These are phyloP conservation scores for Kobus ellipsiprymnus DNA, from an alignment of 2,113 vertebrate genomes.

Conservation along the genomic window DNA sequence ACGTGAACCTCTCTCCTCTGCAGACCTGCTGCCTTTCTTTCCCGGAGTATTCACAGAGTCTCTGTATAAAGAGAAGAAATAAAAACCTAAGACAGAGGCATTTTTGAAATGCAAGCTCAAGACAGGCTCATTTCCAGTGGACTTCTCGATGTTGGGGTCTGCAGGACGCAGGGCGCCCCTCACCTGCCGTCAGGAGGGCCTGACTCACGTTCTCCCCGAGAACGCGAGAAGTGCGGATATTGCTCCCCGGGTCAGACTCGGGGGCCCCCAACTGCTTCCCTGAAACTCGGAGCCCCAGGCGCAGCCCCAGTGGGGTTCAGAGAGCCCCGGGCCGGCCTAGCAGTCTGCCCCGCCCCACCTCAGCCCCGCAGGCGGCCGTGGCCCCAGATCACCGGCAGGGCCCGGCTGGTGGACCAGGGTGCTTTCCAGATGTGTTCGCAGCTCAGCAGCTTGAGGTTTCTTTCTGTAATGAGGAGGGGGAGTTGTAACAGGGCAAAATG, in stretches of 20 bases:
- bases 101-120: conserved; percentile 23
- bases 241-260: background rate
- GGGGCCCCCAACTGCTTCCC: background rate
- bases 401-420: background rate
- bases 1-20: conserved; percentile 42
- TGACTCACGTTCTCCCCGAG: background rate
- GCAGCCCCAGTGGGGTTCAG: background rate
- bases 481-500: background rate
- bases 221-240: no score
- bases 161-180: background rate
- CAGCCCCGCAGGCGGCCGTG: background rate
- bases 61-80: background rate
- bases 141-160: background rate
- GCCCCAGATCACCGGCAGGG: background rate
- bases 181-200: background rate
- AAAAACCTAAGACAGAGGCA: background rate
- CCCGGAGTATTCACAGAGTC: background rate
- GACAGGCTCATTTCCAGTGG: background rate
- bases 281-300: no score
- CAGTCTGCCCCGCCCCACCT: background rate
- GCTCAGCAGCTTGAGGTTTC: conserved; percentile 32
- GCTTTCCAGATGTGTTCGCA: conserved; percentile 45
- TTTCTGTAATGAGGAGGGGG: conserved; percentile 37
- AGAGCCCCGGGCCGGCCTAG: background rate
- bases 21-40: background rate